Evolutionary conservation across 2,113 vertebrate genomes (phyloP).

Genomic region (Perca fluviatilis): DNA sequence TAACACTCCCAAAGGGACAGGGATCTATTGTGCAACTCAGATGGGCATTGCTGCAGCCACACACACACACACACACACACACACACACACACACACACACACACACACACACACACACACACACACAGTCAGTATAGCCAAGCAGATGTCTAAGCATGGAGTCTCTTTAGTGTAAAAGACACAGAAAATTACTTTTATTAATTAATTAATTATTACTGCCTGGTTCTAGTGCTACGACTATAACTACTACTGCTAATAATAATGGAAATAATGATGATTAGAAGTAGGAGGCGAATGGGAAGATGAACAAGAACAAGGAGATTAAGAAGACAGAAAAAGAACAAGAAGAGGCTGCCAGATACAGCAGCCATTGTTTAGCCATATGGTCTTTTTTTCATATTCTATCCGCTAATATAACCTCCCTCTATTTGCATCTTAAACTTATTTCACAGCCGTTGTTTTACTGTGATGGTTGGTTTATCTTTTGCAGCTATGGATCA

Average conservation of each 20-base stretch:
- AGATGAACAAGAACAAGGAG: not conserved
- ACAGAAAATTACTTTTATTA: slow-evolving; percentile 28
- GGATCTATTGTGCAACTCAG: slow-evolving; percentile 77
- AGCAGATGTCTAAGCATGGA: slow-evolving; percentile 63
- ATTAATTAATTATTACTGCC: slow-evolving; percentile 1
- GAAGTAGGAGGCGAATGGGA: not conserved
- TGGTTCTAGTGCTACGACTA: not conserved
- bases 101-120: slow-evolving; percentile 12
- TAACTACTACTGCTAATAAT: slow-evolving; percentile 2
- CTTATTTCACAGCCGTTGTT: not conserved
- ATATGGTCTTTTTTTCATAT: not conserved
- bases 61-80: slow-evolving; percentile 27
- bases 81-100: slow-evolving; percentile 20
- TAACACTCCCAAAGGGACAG: slow-evolving; percentile 79
- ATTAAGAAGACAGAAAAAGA: not conserved
- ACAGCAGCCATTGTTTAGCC: not conserved
- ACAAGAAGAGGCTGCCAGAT: not conserved
- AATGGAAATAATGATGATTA: slow-evolving; percentile 11
- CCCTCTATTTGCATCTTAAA: not conserved
- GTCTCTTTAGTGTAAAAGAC: slow-evolving; percentile 25
- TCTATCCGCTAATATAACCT: not conserved
- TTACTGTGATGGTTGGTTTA: slow-evolving; percentile 40
- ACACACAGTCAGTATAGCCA: slow-evolving; percentile 26
- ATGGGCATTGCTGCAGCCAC: slow-evolving; percentile 66
- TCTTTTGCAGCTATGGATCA: slow-evolving; percentile 47